Evolutionary conservation across 1,140 invertebrate species (phyloP).

Genomic region (Apis florea): DNA sequence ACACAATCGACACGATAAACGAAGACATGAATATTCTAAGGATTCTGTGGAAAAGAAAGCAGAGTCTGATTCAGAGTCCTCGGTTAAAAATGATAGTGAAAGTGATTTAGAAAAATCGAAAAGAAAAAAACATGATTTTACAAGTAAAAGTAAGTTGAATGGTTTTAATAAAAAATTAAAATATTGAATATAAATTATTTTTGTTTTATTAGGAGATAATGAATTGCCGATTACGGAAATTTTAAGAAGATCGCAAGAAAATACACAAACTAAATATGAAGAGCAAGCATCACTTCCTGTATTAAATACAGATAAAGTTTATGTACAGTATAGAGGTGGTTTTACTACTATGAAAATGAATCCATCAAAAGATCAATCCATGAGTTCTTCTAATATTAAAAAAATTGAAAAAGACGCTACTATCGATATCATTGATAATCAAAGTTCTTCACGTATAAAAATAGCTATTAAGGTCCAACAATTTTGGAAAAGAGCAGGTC

Average conservation of each 20-base stretch:
- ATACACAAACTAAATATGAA: constrained; percentile 69
- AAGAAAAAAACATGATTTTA: not conserved
- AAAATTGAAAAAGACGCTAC: not conserved
- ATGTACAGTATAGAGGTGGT: constrained; percentile 75
- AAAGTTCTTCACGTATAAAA: constrained; percentile 66
- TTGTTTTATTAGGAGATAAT: constrained; percentile 19
- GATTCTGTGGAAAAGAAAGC: not conserved
- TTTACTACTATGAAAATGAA: constrained; percentile 75
- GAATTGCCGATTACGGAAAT: constrained; percentile 77
- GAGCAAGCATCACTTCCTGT: constrained; percentile 70
- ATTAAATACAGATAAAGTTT: constrained; percentile 76
- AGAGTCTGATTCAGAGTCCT: not conserved
- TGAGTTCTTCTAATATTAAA: not conserved
- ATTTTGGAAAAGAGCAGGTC: constrained; percentile 69
- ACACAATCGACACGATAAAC: not conserved
- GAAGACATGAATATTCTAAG: not conserved
- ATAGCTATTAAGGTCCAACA: constrained; percentile 72
- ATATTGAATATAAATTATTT: not conserved
- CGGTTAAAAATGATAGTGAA: not conserved
- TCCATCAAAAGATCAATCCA: constrained; percentile 29
- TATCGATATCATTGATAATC: constrained; percentile 24
- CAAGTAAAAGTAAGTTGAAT: not conserved
- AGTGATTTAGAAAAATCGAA: not conserved
- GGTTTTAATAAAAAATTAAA: not conserved
- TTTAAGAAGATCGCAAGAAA: constrained; percentile 71